Evolutionary conservation across 1,140 invertebrate genomes (phyloP).

Genomic region (Rhysida immarginata): DNA sequence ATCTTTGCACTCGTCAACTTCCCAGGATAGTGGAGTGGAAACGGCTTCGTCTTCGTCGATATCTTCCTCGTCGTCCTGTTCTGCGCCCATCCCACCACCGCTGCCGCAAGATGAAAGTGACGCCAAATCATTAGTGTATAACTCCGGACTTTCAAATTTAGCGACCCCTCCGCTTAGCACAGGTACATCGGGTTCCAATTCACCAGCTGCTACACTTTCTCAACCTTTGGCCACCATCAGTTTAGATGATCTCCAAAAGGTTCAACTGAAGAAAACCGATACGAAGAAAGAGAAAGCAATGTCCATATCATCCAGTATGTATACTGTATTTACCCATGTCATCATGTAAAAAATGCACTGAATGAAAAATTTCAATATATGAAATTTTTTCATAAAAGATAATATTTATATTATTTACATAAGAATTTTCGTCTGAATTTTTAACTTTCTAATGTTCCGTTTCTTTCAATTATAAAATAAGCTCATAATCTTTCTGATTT

Average conservation of each 20-base stretch:
- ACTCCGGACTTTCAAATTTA: background rate
- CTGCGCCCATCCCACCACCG: background rate
- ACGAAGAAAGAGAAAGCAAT: no score
- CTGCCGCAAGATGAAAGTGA: background rate
- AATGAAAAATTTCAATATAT: no score
- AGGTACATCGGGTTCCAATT: background rate
- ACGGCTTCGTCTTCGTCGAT: slow-evolving; percentile 15
- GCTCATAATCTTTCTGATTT: no score
- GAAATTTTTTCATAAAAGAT: no score
- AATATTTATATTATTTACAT: no score
- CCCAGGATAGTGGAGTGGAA: slow-evolving; percentile 4
- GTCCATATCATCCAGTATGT: no score
- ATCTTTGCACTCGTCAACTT: background rate
- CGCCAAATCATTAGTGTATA: background rate
- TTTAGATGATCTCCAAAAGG: slow-evolving; percentile 66
- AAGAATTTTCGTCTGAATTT: no score
- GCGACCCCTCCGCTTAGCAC: background rate
- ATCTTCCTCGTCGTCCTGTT: slow-evolving; percentile 32
- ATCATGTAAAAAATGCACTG: no score
- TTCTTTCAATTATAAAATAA: no score
- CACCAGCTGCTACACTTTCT: slow-evolving; percentile 25
- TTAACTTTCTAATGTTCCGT: no score
- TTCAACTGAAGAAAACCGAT: slow-evolving; percentile 55
- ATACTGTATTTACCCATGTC: no score
- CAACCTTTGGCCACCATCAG: slow-evolving; percentile 67